Base-by-base conservation (phyloP, 2,888 invertebrate species). In the Cantharis rustica region DNA sequence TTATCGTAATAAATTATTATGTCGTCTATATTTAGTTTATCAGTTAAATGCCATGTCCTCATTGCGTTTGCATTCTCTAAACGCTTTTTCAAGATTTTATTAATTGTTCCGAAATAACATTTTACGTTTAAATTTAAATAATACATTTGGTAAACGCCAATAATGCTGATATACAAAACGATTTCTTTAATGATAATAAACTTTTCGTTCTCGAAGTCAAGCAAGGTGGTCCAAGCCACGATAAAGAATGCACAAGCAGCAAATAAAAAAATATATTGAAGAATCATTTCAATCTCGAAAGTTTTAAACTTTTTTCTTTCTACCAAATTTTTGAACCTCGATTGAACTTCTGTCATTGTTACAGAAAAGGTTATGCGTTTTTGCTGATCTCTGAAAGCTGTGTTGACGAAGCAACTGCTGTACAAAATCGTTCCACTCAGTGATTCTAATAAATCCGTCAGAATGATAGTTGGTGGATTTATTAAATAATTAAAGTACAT, bases 1-100 rank as follows among this genome's bases (percentile, higher is more conserved):
- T 77, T 72, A n/a, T 80, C 78, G 61, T 80, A 79, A 26, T 79
- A 77, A 61, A 75, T 79, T 9, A 64, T 20, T 9, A 64, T 9
- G n/a, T 72, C 15, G 9, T 31, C 66, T 26, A 68, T 20, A 10
- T 61, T n/a, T 3, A 13, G 15, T 16, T 64, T 7, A 10, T 1
- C 47, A n/a, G 47, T 47, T n/a, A 9, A 47, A 47, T n/a, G 16
- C 16, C 10, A 20, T 7, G 9, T 71, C 2, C 0, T 3, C 5
- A 11, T 10, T 2, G 3, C 10, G 11, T 15, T 16, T 10, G n/a
- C 11, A 10, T 20, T 68, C 61, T 23, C 11, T 2, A 20, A 72
- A 10, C 16, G 13, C 1, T 20, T 20, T 7, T 23, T 7, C 13
- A 66, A n/a, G 2, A 15, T 16, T 10, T 27, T 10, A 16, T 72